Base-by-base conservation (phyloP, 2,888 invertebrate genomes). In the Nomada goodeniana region DNA sequence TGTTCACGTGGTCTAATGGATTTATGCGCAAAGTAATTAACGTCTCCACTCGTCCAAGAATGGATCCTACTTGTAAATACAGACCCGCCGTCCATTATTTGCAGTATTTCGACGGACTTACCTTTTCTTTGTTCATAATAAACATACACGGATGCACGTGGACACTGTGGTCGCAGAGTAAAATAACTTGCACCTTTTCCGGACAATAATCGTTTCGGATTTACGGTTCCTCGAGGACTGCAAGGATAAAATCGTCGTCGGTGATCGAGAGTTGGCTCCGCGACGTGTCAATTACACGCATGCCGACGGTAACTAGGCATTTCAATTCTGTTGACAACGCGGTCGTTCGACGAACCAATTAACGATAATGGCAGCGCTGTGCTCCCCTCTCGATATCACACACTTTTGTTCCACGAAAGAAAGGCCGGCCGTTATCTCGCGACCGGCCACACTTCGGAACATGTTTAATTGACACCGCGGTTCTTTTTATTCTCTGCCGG, bases 321-420 rank as follows among this genome's bases (percentile, higher is more conserved):
- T 88, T 88, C 82, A 81, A 88, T 88, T 88, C 84, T 79, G 70
- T 74, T 61, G 72, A 23, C 75, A 74, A 63, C 61, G 47, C 65
- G 79, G 77, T 82, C 74, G 76, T 84, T 79, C 73, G 81, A 80
- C 73, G 81, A 74, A 80, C 84, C 82, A 83, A 86, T 87, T 87
- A 87, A 85, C 70, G 85, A 76, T 75, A 83, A 86, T 80, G 78
- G 79, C 64, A 47, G 47, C 47, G 80, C 74, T 63, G 73, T 60
- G 55, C 83, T 80, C 50, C 63, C 64, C 69, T 69, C 23, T 44
- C 76, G 57, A 44, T 70, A 61, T 36, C 36, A 36, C 36, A 7
- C 36, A 7, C 36, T 72, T 67, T 42, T 57, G 71, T 47, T 47
- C 47, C 4, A 15, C 47, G 15, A 47, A 47, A 47, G 47, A 47